phyloP scores from a whole-genome alignment of 53 echinoderm and acorn worm species.

The Astropecten irregularis region DNA sequence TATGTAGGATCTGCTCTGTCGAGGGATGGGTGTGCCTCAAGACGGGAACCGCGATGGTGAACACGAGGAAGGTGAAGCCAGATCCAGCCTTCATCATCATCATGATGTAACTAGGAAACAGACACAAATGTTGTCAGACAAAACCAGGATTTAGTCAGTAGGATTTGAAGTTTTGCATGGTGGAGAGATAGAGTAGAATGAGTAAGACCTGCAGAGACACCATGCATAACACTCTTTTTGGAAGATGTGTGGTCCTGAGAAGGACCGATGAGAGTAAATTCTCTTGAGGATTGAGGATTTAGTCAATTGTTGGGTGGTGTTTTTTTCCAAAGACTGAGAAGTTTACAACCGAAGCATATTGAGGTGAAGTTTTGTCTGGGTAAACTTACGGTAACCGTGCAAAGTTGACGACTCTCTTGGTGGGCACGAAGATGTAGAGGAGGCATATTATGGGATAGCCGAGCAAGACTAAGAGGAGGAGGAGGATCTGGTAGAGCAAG shows the following conservation, averaged over 20 bases:
- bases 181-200: too few relatives aligned
- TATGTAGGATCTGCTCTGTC: neutral
- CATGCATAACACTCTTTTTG: too few relatives aligned
- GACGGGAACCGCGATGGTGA: neutral
- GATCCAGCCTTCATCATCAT: constrained; percentile 57
- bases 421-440: constrained; percentile 28
- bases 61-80: constrained; percentile 19
- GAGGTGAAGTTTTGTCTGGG: too few relatives aligned
- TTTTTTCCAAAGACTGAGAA: neutral
- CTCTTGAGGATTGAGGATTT: neutral
- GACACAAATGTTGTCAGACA: neutral
- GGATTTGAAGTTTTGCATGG: too few relatives aligned
- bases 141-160: neutral
- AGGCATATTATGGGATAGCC: constrained; percentile 43
- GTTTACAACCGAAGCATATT: neutral
- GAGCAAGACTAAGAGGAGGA: constrained; percentile 32
- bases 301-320: neutral
- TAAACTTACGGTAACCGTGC: constrained; percentile 28
- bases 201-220: too few relatives aligned
- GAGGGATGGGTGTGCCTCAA: neutral
- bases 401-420: constrained; percentile 6
- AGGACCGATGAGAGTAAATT: neutral
- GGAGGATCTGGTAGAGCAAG: constrained; percentile 18
- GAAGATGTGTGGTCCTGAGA: too few relatives aligned
- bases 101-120: constrained; percentile 51